Evolutionary conservation across 2,888 invertebrate genomes (phyloP).

Genomic region (Phyllotreta striolata): DNA sequence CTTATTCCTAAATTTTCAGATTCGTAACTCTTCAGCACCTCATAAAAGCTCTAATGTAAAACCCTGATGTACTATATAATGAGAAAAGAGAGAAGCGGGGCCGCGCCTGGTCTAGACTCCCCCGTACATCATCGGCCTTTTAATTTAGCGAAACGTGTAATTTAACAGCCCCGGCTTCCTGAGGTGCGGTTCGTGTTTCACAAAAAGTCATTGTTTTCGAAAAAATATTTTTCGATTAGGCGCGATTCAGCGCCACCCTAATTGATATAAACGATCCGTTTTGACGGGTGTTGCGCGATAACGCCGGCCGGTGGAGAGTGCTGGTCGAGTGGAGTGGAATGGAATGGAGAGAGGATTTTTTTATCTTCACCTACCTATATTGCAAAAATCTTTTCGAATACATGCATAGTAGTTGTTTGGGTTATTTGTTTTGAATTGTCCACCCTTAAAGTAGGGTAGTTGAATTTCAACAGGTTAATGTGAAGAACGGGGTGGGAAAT

Average conservation of each 20-base stretch:
- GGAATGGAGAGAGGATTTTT: background rate
- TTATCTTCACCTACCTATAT: no score
- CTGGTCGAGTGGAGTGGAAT: background rate
- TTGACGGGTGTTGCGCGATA: conserved; percentile 26
- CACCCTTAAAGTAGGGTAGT: no score
- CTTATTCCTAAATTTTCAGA: no score
- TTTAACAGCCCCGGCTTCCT: conserved; percentile 20
- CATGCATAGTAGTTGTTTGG: no score
- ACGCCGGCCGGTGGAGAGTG: conserved; percentile 12
- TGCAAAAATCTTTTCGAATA: no score
- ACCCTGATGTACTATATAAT: no score
- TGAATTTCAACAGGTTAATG: no score
- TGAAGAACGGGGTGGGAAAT: no score
- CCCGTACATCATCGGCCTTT: conserved; percentile 11
- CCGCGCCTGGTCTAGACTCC: conserved; percentile 6
- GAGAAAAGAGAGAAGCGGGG: no score
- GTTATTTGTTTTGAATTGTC: no score
- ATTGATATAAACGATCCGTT: conserved; percentile 29
- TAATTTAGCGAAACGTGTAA: conserved; percentile 17
- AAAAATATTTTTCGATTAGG: conserved; percentile 18
- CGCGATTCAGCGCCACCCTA: conserved; percentile 14
- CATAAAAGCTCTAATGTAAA: no score
- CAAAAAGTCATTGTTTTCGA: conserved; percentile 22
- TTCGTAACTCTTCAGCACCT: no score
- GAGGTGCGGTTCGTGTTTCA: conserved; percentile 24